A percentile compares a stretch with the other conserved stretches of the same genome.
Evolutionary conservation across 2,113 vertebrate species (phyloP).

Genomic region (Oreochromis tanganicae): DNA sequence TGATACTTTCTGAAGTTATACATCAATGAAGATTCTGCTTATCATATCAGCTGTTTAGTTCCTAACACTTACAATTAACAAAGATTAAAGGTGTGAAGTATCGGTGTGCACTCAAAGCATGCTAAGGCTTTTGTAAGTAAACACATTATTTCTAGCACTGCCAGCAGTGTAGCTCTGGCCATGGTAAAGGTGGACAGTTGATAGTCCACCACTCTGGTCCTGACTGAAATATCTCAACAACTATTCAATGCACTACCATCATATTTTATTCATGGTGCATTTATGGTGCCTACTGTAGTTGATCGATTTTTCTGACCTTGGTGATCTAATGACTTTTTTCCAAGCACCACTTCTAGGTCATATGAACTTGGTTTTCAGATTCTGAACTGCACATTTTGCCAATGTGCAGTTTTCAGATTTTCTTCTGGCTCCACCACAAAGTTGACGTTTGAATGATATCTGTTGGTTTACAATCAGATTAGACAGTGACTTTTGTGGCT

Average conservation of each 20-base stretch:
- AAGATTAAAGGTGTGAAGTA: background rate
- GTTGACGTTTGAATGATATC: background rate
- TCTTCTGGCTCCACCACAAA: background rate
- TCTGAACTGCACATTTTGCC: background rate
- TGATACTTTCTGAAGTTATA: background rate
- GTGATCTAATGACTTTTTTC: background rate
- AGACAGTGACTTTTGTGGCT: background rate
- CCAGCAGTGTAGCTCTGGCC: background rate
- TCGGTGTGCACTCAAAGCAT: accelerated
- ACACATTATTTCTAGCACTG: background rate
- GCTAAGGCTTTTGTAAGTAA: background rate
- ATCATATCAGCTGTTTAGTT: background rate
- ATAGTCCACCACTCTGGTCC: background rate
- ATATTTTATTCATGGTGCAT: background rate
- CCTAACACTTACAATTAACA: background rate
- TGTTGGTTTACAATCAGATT: background rate
- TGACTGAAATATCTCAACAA: background rate
- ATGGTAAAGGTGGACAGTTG: background rate
- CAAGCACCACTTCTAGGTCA: background rate
- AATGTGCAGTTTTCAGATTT: background rate
- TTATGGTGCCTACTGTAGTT: background rate
- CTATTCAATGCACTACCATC: background rate
- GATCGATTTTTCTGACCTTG: background rate
- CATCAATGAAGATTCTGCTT: background rate
- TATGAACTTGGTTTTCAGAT: background rate